Evolutionary conservation across 2,113 vertebrate species (phyloP).

Genomic region (Dendrocopos noguchii): DNA sequence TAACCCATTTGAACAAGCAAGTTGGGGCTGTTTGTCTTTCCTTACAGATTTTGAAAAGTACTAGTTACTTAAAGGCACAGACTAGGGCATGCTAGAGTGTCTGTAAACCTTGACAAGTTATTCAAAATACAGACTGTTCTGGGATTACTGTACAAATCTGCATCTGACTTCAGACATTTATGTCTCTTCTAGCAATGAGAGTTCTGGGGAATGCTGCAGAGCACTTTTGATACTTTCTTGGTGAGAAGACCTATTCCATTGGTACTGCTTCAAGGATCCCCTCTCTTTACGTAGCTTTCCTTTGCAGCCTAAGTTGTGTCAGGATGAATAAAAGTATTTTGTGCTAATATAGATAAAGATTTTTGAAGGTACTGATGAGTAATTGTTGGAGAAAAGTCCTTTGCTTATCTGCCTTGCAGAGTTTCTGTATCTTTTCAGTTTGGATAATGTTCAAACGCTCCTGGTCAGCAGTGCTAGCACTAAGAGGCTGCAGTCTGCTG

Average conservation of each 20-base stretch:
- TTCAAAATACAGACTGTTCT: not conserved
- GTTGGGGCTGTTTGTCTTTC: not conserved
- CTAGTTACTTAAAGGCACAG: not conserved
- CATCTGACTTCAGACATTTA: not conserved
- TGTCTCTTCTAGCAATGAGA: not conserved
- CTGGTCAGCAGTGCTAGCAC: not conserved
- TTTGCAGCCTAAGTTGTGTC: not conserved
- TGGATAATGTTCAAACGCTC: not conserved
- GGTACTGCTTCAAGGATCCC: not conserved
- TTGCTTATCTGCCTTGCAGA: not conserved
- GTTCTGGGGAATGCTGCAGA: not conserved
- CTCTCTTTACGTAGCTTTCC: not conserved
- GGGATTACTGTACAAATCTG: not conserved
- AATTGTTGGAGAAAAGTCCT: not conserved
- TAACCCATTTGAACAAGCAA: not conserved
- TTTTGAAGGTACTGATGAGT: not conserved
- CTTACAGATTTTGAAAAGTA: not conserved
- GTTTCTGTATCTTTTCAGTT: not conserved
- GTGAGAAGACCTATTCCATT: not conserved
- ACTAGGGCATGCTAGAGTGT: not conserved
- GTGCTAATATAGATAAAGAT: not conserved
- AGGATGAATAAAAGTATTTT: not conserved
- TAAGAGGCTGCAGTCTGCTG: fast-evolving
- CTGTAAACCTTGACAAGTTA: not conserved
- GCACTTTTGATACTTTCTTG: not conserved